Evolutionary conservation across 2,113 vertebrate species (phyloP).

Genomic region (Pheucticus melanocephalus): DNA sequence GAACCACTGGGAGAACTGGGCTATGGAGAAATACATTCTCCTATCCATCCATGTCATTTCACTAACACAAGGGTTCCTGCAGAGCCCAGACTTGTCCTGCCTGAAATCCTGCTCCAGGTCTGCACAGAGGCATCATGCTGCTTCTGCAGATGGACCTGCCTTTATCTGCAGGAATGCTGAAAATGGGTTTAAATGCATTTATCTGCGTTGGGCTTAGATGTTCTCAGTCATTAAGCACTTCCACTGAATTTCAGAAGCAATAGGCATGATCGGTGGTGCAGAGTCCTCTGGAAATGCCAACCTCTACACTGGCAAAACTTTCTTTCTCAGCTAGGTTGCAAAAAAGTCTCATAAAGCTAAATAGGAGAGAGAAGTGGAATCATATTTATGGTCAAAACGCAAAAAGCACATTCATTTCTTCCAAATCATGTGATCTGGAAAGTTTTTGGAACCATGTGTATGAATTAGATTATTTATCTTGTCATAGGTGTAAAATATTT

Average conservation of each 20-base stretch:
- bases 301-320: fast-evolving
- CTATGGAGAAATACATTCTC: background rate
- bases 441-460: background rate
- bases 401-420: background rate
- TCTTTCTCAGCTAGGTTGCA: background rate
- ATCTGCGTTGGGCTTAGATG: background rate
- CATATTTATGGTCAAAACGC: background rate
- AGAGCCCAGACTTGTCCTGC: background rate
- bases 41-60: background rate
- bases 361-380: background rate
- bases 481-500: background rate
- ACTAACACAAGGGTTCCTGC: fast-evolving
- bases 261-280: fast-evolving
- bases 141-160: background rate
- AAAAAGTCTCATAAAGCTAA: background rate
- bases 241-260: background rate
- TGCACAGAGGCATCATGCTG: background rate
- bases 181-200: background rate
- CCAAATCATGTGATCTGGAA: background rate
- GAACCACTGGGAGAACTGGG: background rate
- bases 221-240: background rate
- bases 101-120: background rate
- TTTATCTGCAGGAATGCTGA: background rate
- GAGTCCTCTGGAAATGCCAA: background rate
- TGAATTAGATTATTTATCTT: background rate